These are phyloP conservation scores for Amitus sp. DNA, from an alignment of 2,888 invertebrate species.

Conservation along the genomic window DNA sequence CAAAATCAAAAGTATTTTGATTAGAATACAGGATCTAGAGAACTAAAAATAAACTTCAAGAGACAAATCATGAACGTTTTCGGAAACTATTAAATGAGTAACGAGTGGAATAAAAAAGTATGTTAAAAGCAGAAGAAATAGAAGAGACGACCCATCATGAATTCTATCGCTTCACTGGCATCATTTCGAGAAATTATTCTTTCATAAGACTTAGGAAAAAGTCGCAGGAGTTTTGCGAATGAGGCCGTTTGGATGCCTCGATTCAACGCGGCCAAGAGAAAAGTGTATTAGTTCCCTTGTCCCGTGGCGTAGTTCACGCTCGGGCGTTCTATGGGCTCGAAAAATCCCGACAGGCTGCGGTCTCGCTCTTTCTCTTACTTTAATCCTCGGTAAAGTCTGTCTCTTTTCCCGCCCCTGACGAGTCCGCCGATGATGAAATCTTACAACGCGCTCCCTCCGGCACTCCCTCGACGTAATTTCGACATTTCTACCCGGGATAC, in stretches of 20 bases:
- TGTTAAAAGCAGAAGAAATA: not conserved
- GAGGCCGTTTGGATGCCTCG: constrained; percentile 56
- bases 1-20: too few species aligned
- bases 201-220: constrained; percentile 34
- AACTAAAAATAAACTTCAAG: too few species aligned
- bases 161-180: constrained; percentile 29
- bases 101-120: not conserved
- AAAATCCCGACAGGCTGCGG: constrained; percentile 35
- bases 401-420: constrained; percentile 16
- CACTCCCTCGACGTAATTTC: constrained; percentile 31
- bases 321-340: constrained; percentile 26
- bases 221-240: constrained; percentile 44
- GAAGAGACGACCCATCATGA: constrained; percentile 14
- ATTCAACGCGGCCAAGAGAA: constrained; percentile 35
- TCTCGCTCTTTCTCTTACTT: constrained; percentile 5
- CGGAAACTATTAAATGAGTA: too few species aligned
- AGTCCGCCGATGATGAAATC: constrained; percentile 23
- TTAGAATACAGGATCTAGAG: too few species aligned
- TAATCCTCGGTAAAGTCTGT: too few species aligned
- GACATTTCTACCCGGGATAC: constrained; percentile 38
- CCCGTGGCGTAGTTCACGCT: constrained; percentile 40
- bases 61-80: too few species aligned
- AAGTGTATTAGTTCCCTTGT: constrained; percentile 50
- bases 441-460: constrained; percentile 21
- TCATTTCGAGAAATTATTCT: constrained; percentile 36